These are phyloP conservation scores for Menidia menidia DNA, from an alignment of 2,797 vertebrate species.

Conservation along the genomic window DNA sequence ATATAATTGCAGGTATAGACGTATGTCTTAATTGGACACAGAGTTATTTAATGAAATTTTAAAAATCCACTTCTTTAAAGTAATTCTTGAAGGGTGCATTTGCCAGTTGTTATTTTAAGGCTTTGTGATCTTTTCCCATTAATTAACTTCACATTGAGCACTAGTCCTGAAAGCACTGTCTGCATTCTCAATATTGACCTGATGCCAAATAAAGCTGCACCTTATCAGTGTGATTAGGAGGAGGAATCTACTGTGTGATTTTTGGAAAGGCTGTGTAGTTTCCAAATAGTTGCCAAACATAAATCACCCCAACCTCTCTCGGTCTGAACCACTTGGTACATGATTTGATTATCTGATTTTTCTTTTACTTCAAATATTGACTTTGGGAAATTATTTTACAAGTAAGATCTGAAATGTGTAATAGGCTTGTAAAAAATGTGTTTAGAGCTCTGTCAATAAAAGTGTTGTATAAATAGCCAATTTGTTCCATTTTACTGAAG, in stretches of 20 bases:
- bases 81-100: too few species aligned
- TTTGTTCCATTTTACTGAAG: neutral
- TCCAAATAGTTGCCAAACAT: conserved; percentile 22
- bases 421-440: conserved; percentile 68
- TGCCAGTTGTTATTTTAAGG: neutral
- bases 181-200: conserved; percentile 9
- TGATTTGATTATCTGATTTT: conserved; percentile 46
- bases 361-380: conserved; percentile 29
- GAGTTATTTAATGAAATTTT: neutral
- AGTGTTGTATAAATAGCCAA: conserved; percentile 59
- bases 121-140: neutral
- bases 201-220: conserved; percentile 57
- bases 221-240: conserved; percentile 23
- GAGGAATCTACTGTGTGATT: neutral
- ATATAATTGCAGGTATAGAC: conserved; percentile 31
- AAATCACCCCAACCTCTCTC: conserved; percentile 37
- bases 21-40: conserved; percentile 16
- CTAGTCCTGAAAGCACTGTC: conserved; percentile 11
- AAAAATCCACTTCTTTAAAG: neutral
- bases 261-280: neutral
- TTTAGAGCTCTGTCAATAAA: conserved; percentile 81
- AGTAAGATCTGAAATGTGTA: conserved; percentile 59
- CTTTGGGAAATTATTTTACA: conserved; percentile 57
- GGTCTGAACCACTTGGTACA: conserved; percentile 51
- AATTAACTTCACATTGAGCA: neutral